A percentile compares a stretch with the other conserved stretches of the same genome.
These are phyloP conservation scores for Phrynosoma blainvillii DNA, from an alignment of 2,113 vertebrate genomes.

Conservation along the genomic window DNA sequence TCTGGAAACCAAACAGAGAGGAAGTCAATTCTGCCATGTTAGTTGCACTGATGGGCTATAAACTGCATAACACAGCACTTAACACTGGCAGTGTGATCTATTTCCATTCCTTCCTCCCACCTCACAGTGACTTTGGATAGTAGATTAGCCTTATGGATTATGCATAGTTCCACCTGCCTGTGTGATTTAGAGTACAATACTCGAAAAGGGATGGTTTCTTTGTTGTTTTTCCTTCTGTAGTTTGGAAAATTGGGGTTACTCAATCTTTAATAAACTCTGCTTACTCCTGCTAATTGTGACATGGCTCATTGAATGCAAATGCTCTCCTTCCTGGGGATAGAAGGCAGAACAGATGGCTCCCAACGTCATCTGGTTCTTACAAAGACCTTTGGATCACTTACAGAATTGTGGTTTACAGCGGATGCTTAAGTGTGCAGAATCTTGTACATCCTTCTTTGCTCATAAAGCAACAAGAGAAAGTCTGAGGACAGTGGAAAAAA, in stretches of 20 bases:
- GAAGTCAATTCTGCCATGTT: not conserved
- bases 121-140: not conserved
- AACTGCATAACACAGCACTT: not conserved
- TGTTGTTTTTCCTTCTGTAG: not conserved
- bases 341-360: slow-evolving; percentile 64
- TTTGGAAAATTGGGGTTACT: slow-evolving; percentile 38
- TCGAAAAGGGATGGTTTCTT: slow-evolving; percentile 19
- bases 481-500: not conserved
- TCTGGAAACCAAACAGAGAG: not conserved
- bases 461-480: not conserved
- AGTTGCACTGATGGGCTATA: not conserved
- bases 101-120: not conserved
- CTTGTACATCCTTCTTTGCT: not conserved
- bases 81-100: rapidly evolving
- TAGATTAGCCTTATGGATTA: not conserved
- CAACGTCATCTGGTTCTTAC: slow-evolving; percentile 55
- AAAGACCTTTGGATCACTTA: slow-evolving; percentile 50
- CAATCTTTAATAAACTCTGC: slow-evolving; percentile 69
- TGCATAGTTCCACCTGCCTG: not conserved
- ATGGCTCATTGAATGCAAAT: slow-evolving; percentile 57
- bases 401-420: rapidly evolving
- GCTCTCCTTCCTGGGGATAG: slow-evolving; percentile 61
- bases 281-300: slow-evolving; percentile 67
- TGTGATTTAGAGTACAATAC: slow-evolving; percentile 9
- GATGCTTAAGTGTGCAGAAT: not conserved